Base-by-base conservation (phyloP, 2,888 invertebrate genomes). In the Hydrotaea diabolus region DNA sequence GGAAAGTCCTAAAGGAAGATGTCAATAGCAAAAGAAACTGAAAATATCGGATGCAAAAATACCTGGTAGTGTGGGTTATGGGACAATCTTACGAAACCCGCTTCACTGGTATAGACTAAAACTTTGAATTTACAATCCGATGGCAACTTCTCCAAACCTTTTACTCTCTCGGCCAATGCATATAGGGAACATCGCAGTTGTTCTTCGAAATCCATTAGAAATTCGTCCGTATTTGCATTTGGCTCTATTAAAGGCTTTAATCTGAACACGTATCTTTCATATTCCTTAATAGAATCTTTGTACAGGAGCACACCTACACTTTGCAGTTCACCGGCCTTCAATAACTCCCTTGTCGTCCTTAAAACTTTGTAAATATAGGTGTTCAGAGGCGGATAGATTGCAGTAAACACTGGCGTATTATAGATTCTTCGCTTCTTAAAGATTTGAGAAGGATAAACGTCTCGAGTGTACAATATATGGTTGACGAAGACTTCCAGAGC, bases 381-480 rank as follows among this genome's bases (percentile, higher is more conserved):
- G 39, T 91, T 92, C 7, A 92, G 85, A 7, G 90, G 88, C 21
- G 92, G 92, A 80, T 89, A 92, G 2, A 90, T 89, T 1, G 90
- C 90, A 8, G 90, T 88, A 78, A 85, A 91, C 0, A 92, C 89
- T 0, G 91, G 90, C 0, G 90, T 88, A 59, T 92, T 92, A 82
- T 91, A 92, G 0, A 90, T 84, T 49, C 90, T 89, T 2, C 90
- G 88, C 84, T 90, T 90, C 43, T 90, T 89, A 26, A 92, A 92
- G 71, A 92, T 91, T 86, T 91, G 89, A 1, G 81, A 15, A 0
- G 92, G 92, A 86, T 92, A 92, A 1, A 92, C 80, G 9, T 89
- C 88, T 0, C 92, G 90, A 0, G 89, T 62, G 72, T 91, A 92
- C 0, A 92, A 85, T 39, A 92, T 89, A 55, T 91, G 90, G 83